Base-by-base conservation (phyloP, 2,888 invertebrate genomes). In the Arrhopalites spinosus region DNA sequence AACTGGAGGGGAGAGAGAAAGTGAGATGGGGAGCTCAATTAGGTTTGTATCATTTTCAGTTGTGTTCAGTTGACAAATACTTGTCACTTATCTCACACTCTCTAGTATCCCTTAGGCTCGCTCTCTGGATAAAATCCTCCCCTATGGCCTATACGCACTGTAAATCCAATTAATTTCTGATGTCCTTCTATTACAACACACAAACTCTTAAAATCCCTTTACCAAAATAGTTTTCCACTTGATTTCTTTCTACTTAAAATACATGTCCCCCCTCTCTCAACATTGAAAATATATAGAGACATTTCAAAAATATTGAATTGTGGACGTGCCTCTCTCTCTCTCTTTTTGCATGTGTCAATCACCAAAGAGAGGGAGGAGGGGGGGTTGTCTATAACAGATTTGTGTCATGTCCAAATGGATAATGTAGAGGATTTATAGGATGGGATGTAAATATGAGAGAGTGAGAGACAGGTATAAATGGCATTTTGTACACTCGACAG, bases 161-260 rank as follows among this genome's bases (percentile, higher is more conserved):
- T 69, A 69, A 69, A 69, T 69, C 53, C 69, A 69, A 69, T 69
- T 69, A 69, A 25, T 69, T 69, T 20, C 53, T 69, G 20, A 43
- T 64, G n/a, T 61, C 61, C 25, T 20, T 23, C 61, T n/a, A n/a
- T n/a, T n/a, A n/a, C n/a, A n/a, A n/a, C n/a, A n/a, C n/a, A n/a
- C n/a, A n/a, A n/a, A n/a, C 61, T 61, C 61, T 61, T 20, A 13
- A n/a, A n/a, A 3, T 27, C 63, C 30, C 23, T 63, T 27, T 7
- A 27, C 11, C 59, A 64, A 27, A 61, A 20, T 50, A 11, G 59
- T 20, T 53, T 53, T 59, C 20, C 59, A 59, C 25, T 59, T 59
- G 25, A 59, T 59, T 59, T 27, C 25, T 59, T 59, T 59, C 23
- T 59, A 27, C 25, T 27, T 27, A 8, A 56, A 20, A 59, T 59